Conservation (phyloP, 2,113 vertebrate species). For the Vidua chalybeata region DNA sequence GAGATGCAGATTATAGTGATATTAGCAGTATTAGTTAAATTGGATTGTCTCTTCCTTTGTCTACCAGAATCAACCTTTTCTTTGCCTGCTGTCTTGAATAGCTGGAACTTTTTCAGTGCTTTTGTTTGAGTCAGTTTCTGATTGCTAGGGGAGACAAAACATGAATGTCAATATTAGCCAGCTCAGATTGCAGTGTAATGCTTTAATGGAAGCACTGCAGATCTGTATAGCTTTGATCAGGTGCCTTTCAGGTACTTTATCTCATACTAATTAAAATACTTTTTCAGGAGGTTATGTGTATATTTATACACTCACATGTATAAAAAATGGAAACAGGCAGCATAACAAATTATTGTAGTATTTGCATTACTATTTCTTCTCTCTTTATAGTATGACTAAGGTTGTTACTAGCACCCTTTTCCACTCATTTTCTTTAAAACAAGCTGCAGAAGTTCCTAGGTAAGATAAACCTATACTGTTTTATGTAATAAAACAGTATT, state of each 20-base stretch:
- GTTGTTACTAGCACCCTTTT: neutral
- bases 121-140: constrained; percentile 54
- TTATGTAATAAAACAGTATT: neutral
- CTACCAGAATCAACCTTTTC: neutral
- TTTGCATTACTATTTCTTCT: neutral
- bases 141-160: constrained; percentile 69
- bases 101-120: neutral
- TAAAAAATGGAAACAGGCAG: neutral
- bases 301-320: rapidly evolving
- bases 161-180: constrained; percentile 55
- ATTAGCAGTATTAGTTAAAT: neutral
- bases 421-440: constrained; percentile 19
- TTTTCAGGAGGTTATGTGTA: neutral
- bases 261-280: neutral
- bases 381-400: constrained; percentile 26
- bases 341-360: neutral
- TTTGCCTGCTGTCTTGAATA: neutral
- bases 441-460: constrained; percentile 51
- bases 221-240: neutral
- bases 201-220: neutral
- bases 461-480: constrained; percentile 23
- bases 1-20: neutral
- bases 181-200: neutral
- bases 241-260: neutral
- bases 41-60: neutral